phyloP scores from a whole-genome alignment of 2,888 invertebrate genomes.

The Acronicta leporina region DNA sequence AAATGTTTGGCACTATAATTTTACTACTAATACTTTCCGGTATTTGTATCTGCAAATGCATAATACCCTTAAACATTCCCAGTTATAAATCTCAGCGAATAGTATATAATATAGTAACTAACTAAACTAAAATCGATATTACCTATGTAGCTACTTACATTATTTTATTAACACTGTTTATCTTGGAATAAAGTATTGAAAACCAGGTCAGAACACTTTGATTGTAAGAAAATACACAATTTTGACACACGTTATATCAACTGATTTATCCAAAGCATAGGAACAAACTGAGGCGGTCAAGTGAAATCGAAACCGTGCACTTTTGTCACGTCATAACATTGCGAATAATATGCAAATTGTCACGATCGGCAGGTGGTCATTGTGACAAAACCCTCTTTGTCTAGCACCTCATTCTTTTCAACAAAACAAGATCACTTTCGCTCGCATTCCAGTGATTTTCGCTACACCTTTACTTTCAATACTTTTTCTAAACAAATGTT shows the following conservation, averaged over 20 bases:
- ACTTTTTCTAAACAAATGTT: constrained; percentile 47
- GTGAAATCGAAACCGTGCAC: constrained; percentile 73
- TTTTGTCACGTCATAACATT: constrained; percentile 59
- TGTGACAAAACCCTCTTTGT: constrained; percentile 67
- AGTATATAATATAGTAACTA: too few relatives aligned
- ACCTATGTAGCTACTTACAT: constrained; percentile 13
- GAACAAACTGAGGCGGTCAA: constrained; percentile 69
- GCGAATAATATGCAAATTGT: constrained; percentile 85
- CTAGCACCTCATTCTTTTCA: constrained; percentile 57
- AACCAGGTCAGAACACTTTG: neutral
- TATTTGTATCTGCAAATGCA: too few relatives aligned
- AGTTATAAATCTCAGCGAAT: too few relatives aligned
- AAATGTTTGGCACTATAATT: too few relatives aligned
- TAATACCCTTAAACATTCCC: too few relatives aligned
- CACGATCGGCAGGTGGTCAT: constrained; percentile 81
- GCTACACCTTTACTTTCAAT: constrained; percentile 76
- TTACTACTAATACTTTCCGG: too few relatives aligned
- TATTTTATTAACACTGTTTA: neutral
- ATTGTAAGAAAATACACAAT: too few relatives aligned
- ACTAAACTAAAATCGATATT: neutral
- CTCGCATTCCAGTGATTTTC: constrained; percentile 75
- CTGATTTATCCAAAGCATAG: constrained; percentile 64
- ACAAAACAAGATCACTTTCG: constrained; percentile 76
- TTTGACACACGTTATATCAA: constrained; percentile 28
- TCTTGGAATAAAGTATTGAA: neutral